phyloP scores from a whole-genome alignment of 2,113 vertebrate genomes.

The Pogonocichla stellata region DNA sequence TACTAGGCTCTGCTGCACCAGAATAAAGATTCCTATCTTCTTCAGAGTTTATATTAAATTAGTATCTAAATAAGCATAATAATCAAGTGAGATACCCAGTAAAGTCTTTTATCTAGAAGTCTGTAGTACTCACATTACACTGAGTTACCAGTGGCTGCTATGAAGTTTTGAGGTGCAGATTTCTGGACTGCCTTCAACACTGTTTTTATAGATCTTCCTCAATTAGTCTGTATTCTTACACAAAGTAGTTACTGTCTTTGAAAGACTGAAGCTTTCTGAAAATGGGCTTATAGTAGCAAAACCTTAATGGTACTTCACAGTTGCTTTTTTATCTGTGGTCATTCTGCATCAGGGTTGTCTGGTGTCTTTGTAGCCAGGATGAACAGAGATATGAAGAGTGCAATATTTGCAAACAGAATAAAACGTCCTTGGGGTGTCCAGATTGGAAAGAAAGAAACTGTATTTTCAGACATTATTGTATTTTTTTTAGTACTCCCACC shows the following conservation, averaged over 20 bases:
- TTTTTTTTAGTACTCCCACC: not conserved
- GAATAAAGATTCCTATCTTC: not conserved
- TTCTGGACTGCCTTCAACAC: not conserved
- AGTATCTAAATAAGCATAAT: not conserved
- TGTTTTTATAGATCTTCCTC: not conserved
- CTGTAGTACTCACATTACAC: not conserved
- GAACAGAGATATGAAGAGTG: not conserved
- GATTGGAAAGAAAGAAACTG: not conserved
- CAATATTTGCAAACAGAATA: not conserved
- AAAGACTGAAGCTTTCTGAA: not conserved
- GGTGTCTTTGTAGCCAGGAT: not conserved
- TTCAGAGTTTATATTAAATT: not conserved
- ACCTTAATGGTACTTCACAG: not conserved
- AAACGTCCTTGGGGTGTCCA: not conserved
- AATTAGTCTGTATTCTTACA: not conserved
- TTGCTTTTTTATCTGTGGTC: not conserved
- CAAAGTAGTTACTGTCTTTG: not conserved
- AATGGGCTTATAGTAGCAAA: not conserved
- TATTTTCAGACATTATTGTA: not conserved
- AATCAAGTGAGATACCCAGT: not conserved
- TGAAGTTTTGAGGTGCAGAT: not conserved
- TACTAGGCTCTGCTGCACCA: not conserved
- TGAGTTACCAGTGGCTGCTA: not conserved
- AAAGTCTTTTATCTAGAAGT: not conserved
- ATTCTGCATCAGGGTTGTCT: not conserved